Evolutionary conservation across 1,140 invertebrate species (phyloP), one percentile per base, ranked within the genome.

Genomic region (Octopus bimaculoides): DNA sequence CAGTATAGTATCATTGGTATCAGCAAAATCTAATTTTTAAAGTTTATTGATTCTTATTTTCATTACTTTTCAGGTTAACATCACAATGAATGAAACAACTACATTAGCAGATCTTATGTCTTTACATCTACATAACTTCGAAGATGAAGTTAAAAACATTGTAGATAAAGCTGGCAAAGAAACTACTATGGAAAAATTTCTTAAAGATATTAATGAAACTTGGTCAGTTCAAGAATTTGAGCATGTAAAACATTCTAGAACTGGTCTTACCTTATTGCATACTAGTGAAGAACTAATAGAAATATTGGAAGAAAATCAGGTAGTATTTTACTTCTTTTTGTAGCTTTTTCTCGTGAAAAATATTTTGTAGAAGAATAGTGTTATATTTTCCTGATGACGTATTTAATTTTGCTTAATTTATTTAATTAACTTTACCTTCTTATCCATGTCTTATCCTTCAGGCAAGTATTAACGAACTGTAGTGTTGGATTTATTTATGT

Each of bases 121-220:
- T 20, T 54, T 79, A 17, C 2, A 79, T 54, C 73, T 79, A 20
- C 78, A 79, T 54, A n/a, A 79, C 1, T 79, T 2, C 54, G 78
- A 79, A 52, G 78, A 79, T 52, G 66, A 79, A 66, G 77, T 77
- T 14, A 96, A 96, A 87, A 96, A 96, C 87, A 97, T 97, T 84
- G 96, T 97, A 0, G 96, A 97, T 87, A 97, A 97, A 91, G 95
- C 96, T 0, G 95, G 96, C 1, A 97, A 97, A 89, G 96, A 98
- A 91, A 96, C 96, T 94, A 20, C 95, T 1, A 98, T 97, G 95
- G 96, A 98, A 87, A 97, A 69, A 87, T 94, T 94, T 75, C 90
- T 98, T 26, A 91, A 94, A 82, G 96, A 98, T 86, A 89, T 98
- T 56, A 93, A 97, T 82, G 91, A 92, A 0, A 97, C 95, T 1